A percentile compares a stretch with the other conserved stretches of the same genome.
Evolutionary conservation across 2,113 vertebrate species (phyloP).

Genomic region (Aegotheles bennettii): DNA sequence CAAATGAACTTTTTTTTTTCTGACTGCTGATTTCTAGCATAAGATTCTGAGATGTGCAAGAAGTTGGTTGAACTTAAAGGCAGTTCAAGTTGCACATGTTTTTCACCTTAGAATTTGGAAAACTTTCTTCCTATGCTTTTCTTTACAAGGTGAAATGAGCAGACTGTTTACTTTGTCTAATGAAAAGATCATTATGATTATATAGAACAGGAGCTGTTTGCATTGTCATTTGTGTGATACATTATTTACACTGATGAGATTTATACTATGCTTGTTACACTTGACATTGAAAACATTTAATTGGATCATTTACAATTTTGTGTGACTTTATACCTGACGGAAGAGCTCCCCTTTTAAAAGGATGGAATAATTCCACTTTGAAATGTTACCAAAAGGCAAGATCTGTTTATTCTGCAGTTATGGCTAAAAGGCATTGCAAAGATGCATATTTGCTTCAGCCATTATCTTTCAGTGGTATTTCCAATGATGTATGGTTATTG

Average conservation of each 20-base stretch:
- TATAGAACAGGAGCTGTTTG: background rate
- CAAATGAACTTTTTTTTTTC: background rate
- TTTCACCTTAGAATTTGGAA: background rate
- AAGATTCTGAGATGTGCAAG: background rate
- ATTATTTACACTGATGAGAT: background rate
- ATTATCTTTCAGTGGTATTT: background rate
- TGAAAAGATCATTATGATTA: conserved; percentile 47
- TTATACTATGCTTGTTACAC: background rate
- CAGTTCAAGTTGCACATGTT: background rate
- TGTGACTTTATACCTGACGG: background rate
- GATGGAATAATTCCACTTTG: background rate
- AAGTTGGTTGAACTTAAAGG: background rate
- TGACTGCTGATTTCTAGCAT: background rate
- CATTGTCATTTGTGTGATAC: background rate
- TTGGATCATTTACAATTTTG: background rate
- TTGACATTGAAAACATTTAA: conserved; percentile 9
- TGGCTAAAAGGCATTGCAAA: background rate
- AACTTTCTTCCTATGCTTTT: background rate
- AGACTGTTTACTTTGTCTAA: conserved; percentile 18
- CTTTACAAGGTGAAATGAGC: background rate
- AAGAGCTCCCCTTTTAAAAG: background rate
- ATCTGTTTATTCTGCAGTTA: background rate
- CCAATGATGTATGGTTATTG: background rate
- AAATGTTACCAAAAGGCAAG: background rate
- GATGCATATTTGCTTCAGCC: background rate